phyloP scores from a whole-genome alignment of 2,888 invertebrate species.

The Ashinkailepas kermadecensis region DNA sequence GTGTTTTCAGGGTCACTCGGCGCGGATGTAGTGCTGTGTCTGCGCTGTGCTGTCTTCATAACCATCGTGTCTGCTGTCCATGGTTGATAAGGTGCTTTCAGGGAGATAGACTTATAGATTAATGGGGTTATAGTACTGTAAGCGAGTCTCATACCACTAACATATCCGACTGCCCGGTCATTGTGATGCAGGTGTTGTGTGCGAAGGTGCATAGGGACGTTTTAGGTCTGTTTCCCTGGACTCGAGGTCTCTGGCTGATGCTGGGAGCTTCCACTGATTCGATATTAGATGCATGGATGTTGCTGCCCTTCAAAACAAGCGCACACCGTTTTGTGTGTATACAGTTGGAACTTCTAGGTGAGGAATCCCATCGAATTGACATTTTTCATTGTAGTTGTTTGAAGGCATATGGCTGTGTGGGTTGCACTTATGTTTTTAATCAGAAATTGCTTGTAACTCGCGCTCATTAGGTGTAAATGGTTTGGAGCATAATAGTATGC shows the following conservation, averaged over 20 bases:
- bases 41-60: not conserved
- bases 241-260: not conserved
- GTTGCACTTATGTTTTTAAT: not conserved
- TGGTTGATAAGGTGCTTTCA: conserved; percentile 3
- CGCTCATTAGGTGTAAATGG: not conserved
- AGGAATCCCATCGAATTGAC: not conserved
- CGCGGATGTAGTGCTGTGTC: not conserved
- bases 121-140: conserved; percentile 12
- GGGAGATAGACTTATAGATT: conserved; percentile 11
- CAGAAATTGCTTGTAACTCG: not conserved
- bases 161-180: not conserved
- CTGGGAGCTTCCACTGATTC: not conserved
- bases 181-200: not conserved
- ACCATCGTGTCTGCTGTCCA: conserved; percentile 5
- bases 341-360: not conserved
- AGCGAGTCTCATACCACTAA: conserved; percentile 7
- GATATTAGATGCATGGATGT: conserved; percentile 2
- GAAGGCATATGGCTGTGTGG: not conserved
- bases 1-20: not conserved
- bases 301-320: not conserved
- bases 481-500: not conserved
- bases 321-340: not conserved
- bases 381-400: not conserved
- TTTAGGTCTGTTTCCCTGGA: not conserved
- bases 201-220: not conserved